A percentile compares a stretch with the other conserved stretches of the same genome.
Conservation (phyloP, 2,797 vertebrate species). For the Mormyrops attenuatus region DNA sequence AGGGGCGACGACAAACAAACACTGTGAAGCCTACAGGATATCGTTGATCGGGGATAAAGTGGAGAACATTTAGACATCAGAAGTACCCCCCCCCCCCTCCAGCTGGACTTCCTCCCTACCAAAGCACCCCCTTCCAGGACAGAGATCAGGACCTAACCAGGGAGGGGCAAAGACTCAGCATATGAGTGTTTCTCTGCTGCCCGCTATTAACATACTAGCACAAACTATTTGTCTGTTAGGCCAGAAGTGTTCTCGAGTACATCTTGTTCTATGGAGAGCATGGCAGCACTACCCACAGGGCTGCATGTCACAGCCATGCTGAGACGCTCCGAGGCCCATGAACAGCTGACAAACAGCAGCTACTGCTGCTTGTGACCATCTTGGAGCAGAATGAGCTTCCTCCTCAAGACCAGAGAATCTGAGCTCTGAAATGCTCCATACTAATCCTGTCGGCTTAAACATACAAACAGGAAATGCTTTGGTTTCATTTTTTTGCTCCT, state of each 20-base stretch:
- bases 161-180: neutral
- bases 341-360: neutral
- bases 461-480: constrained; percentile 32
- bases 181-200: too few species aligned
- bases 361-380: neutral
- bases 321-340: neutral
- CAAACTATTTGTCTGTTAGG: neutral
- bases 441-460: constrained; percentile 28
- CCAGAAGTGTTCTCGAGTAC: neutral
- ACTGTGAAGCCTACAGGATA: neutral
- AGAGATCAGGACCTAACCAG: neutral
- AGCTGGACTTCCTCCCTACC: neutral
- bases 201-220: neutral
- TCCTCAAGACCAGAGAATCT: neutral
- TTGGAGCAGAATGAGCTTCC: neutral
- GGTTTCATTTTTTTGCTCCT: neutral
- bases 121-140: neutral
- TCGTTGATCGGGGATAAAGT: neutral
- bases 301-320: neutral
- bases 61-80: neutral
- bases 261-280: neutral
- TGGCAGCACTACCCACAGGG: neutral
- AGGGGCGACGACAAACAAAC: neutral
- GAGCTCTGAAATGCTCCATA: neutral
- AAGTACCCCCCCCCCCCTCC: neutral